Base-by-base conservation (phyloP, 2,113 vertebrate species). In the Neodontobutis hainanensis region DNA sequence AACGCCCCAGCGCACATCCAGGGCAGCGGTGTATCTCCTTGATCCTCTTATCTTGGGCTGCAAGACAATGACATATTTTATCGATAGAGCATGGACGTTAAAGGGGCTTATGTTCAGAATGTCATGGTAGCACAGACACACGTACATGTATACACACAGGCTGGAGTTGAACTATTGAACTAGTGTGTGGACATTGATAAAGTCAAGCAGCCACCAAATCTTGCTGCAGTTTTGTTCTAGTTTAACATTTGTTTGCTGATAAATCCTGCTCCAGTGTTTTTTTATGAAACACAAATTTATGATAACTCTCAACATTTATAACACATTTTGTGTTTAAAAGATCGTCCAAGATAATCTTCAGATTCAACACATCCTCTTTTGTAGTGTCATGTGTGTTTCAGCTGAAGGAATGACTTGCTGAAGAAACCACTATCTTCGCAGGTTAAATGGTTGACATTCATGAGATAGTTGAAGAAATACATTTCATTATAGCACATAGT, bases 21-120 rank as follows among this genome's bases (percentile, higher is more conserved):
- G 80, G 74, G 62, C 75, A 83, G 73, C 36, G 27, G 69, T 64
- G 61, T 57, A 73, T 69, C 75, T 77, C 75, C 72, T 73, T 84
- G 75, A 88, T 85, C 78, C 82, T 85, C 78, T 88, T 83, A 87
- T 83, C 80, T 87, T 47, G 35, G 19, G 47, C 72, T 60, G 69
- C 67, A 75, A 73, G 40, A 46, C 68, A 70, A 85, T 68, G 65
- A 63, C 75, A 75, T 64, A 56, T 71, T 73, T 43, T 51, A 77
- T 73, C 74, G 53, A 67, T 63, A 63, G 76, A 80, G 70, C 61
- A 53, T 76, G 85, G 66, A 67, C 53, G 65, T 70, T 46, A 65
- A 51, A 65, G 62, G 35, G 67, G 62, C 14, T 50, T 45, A 69
- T 42, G 44, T 67, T 77, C 35, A 42, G 50, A 68, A 53, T 59